Evolutionary conservation across 2,113 vertebrate genomes (phyloP), one percentile per base, ranked within the genome.

Genomic region (Probosciger aterrimus): DNA sequence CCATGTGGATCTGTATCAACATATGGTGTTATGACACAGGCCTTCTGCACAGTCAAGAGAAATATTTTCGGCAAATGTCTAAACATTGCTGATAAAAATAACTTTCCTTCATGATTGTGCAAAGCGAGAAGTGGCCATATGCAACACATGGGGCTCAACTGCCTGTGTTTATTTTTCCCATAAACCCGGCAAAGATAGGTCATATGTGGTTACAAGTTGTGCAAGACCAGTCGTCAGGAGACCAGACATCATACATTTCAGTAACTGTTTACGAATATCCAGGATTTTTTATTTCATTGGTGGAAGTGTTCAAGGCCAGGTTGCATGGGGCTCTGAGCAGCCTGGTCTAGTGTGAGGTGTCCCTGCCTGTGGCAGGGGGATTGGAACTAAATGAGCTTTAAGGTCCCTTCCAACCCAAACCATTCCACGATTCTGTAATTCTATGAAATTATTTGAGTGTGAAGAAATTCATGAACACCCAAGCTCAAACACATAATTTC

Each of bases 41-140:
- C 68, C 86, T 71, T 88, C 59, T 95, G 85, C 74, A 88, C 16
- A 83, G 82, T 91, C 62, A 70, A 92, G 69, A 91, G 86, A 96
- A 95, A 55, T 79, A 90, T 96, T 96, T 96, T 89, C 64, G 11
- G 71, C 82, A 86, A 95, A 83, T 88, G 49, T 89, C 89, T 97
- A 91, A 94, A 91, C 68, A 82, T 30, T 68, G 16, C 69, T 81
- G 74, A 93, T 90, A 93, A 96, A 97, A 98, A 97, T 95, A 96
- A 90, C 79, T 97, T 96, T 88, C 62, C 30, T 57, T 81, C 90
- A 89, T 60, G 74, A 74, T 59, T 95, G 78, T 96, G 50, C 71
- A 88, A 73, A 93, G 67, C 35, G 84, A 91, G 92, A 79, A 71
- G 33, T 52, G 82, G 47, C 59, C 67, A 44, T 63, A 57, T 33